phyloP scores from a whole-genome alignment of 1,140 invertebrate species.

The Platyscapa corneri region DNA sequence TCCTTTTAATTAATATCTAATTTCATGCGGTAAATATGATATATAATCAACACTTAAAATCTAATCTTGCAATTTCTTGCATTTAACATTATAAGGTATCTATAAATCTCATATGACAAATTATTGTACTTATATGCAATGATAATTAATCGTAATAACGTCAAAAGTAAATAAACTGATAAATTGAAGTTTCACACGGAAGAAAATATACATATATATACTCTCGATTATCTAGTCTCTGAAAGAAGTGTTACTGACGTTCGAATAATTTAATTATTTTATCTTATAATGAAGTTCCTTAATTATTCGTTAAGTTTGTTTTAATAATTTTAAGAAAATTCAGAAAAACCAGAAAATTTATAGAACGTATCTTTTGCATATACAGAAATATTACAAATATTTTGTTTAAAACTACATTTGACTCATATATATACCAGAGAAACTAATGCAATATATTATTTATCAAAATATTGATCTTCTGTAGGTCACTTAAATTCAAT shows the following conservation, averaged over 20 bases:
- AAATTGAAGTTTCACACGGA: background rate
- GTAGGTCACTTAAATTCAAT: background rate
- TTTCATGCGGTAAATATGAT: background rate
- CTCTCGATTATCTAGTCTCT: background rate
- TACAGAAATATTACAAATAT: no score
- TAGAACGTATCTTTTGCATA: no score
- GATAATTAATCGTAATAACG: conserved; percentile 4
- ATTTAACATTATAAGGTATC: background rate
- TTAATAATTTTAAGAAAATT: no score
- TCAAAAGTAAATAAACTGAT: background rate
- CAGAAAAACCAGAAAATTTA: no score
- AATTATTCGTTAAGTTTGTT: no score
- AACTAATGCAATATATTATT: background rate
- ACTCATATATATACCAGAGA: no score
- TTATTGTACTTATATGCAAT: background rate
- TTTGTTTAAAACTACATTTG: no score
- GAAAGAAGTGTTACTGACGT: background rate
- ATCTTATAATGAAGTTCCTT: no score
- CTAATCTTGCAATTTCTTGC: background rate
- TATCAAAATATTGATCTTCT: background rate
- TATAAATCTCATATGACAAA: background rate
- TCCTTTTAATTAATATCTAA: background rate
- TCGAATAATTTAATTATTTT: no score
- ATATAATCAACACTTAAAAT: background rate
- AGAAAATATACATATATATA: background rate